Percentiles rank a stretch among this genome's conserved stretches.
Evolutionary conservation across 2,113 vertebrate genomes (phyloP).

Genomic region (Prunella himalayana): DNA sequence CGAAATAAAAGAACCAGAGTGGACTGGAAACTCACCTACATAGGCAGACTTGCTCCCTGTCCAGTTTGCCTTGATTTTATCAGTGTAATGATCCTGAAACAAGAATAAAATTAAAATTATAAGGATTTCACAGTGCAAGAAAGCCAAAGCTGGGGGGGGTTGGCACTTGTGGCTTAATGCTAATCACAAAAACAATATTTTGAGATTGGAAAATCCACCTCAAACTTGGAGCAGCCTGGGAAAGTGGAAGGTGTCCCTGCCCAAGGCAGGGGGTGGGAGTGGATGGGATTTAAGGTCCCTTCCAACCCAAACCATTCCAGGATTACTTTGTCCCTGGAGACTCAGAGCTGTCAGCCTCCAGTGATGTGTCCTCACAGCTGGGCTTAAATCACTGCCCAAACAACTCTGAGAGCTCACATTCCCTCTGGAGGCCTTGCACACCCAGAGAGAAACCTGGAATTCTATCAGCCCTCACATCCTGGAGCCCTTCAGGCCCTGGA

Average conservation of each 20-base stretch:
- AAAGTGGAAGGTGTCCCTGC: not conserved
- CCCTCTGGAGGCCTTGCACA: not conserved
- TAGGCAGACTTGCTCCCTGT: not conserved
- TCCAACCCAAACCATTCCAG: not conserved
- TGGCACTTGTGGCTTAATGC: not conserved
- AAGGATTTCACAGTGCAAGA: not conserved
- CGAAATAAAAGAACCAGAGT: not conserved
- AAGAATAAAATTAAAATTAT: not conserved
- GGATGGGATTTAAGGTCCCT: not conserved
- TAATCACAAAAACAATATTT: not conserved
- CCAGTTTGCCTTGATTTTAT: not conserved
- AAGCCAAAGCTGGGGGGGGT: not conserved
- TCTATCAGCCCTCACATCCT: rapidly evolving
- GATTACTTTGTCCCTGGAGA: not conserved
- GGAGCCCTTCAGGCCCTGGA: rapidly evolving
- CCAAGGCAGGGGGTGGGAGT: not conserved
- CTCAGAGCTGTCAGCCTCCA: rapidly evolving
- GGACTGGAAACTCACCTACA: conserved; percentile 47
- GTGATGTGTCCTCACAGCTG: not conserved
- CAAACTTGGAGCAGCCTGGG: not conserved
- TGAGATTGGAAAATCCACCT: not conserved
- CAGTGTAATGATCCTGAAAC: not conserved
- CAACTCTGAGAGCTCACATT: not conserved
- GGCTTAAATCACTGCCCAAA: not conserved
- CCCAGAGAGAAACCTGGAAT: not conserved